Percentiles rank a stretch among this genome's conserved stretches.
Conservation (phyloP, 2,888 invertebrate species). For the Gasteruption jaculator region DNA sequence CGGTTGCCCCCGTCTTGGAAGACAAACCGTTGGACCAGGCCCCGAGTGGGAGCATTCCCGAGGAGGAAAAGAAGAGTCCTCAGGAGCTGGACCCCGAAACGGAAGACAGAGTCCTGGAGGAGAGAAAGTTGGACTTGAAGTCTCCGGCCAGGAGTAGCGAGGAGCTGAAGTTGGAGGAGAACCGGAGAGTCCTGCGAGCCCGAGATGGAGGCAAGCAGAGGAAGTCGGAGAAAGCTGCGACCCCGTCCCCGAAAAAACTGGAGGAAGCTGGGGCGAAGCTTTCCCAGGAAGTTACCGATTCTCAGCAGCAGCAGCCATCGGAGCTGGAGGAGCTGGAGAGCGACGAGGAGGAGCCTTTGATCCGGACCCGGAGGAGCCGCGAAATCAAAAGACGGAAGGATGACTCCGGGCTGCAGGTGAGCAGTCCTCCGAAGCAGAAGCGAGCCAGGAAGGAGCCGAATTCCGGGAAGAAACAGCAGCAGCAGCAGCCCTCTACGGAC, state of each 20-base stretch:
- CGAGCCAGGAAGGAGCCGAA: conserved; percentile 27
- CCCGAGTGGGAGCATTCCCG: too few species aligned
- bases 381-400: conserved; percentile 41
- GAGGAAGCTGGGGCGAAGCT: conserved; percentile 19
- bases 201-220: conserved; percentile 37
- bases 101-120: too few species aligned
- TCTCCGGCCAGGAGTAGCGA: conserved; percentile 5
- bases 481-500: conserved; percentile 27
- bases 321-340: conserved; percentile 48
- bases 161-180: conserved; percentile 35
- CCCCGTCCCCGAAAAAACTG: conserved; percentile 15
- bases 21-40: too few species aligned
- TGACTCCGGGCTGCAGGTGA: conserved; percentile 26
- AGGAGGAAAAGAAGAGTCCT: too few species aligned
- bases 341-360: conserved; percentile 30
- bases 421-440: conserved; percentile 20
- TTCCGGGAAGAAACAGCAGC: conserved; percentile 21
- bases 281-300: conserved; percentile 46
- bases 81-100: too few species aligned
- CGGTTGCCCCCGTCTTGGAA: too few species aligned
- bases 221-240: conserved; percentile 28
- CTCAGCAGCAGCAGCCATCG: too few species aligned
- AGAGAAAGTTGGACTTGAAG: conserved; percentile 8
- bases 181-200: conserved; percentile 36
- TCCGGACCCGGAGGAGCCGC: conserved; percentile 38